Evolutionary conservation across 2,888 invertebrate species (phyloP).

Genomic region (Sarcophaga rosellei): DNA sequence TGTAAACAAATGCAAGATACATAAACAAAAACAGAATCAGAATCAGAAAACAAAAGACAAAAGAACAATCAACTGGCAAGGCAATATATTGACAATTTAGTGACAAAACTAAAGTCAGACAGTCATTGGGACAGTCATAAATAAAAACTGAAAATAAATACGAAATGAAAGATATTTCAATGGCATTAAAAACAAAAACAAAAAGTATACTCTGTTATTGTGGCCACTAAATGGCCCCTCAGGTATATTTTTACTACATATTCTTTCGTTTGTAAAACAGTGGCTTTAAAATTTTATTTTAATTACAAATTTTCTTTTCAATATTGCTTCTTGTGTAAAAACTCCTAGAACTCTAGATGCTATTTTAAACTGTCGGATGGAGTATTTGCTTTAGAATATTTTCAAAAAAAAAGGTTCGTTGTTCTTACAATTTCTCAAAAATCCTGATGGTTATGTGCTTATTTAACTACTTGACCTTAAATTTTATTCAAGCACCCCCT

Average conservation of each 20-base stretch:
- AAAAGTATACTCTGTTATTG: not conserved
- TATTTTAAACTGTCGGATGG: too few species aligned
- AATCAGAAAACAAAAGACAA: too few species aligned
- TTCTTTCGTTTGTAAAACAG: constrained; percentile 53
- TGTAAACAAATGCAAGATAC: constrained; percentile 21
- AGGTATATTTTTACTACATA: constrained; percentile 50
- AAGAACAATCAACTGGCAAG: too few species aligned
- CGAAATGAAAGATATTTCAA: not conserved
- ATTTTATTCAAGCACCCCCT: not conserved
- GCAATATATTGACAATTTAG: constrained; percentile 60
- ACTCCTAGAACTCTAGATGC: too few species aligned
- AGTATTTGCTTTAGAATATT: not conserved
- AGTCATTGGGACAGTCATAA: not conserved
- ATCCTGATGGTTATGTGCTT: constrained; percentile 18
- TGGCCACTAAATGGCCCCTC: constrained; percentile 26
- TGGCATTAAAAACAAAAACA: too few species aligned
- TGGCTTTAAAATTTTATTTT: constrained; percentile 58
- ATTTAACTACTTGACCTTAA: not conserved
- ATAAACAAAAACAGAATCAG: constrained; percentile 1
- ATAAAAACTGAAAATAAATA: not conserved
- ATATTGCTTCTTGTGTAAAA: not conserved
- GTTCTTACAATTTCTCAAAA: not conserved
- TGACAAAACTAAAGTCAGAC: constrained; percentile 45
- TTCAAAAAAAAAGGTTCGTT: not conserved
- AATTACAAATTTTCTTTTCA: constrained; percentile 39